Conservation (phyloP, 2,113 vertebrate species). For the Tylochromis polylepis region DNA sequence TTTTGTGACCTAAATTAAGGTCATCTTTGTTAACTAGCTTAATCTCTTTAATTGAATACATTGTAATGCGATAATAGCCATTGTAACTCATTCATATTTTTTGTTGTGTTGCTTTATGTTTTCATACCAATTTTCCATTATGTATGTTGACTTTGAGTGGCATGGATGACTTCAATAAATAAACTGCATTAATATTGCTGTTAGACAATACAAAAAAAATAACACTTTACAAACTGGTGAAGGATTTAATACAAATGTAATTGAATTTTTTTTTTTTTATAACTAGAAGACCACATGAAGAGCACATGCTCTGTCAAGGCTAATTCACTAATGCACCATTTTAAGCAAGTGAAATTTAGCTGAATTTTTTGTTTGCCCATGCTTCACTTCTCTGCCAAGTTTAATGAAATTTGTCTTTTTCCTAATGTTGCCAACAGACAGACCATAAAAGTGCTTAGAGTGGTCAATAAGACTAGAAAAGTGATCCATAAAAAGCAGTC, state of each 20-base stretch:
- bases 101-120: background rate
- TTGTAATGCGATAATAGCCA: background rate
- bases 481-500: background rate
- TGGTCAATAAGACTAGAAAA: background rate
- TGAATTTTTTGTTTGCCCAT: background rate
- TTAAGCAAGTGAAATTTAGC: background rate
- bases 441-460: background rate
- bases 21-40: background rate
- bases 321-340: background rate
- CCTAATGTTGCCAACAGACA: background rate
- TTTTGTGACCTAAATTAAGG: background rate
- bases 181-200: background rate
- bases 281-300: background rate
- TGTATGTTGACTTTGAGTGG: background rate
- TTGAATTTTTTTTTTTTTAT: background rate
- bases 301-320: background rate
- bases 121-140: fast-evolving
- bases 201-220: background rate
- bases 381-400: background rate
- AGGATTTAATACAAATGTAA: background rate
- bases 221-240: background rate
- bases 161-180: background rate
- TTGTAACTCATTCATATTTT: background rate
- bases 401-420: background rate
- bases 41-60: background rate